Evolutionary conservation across 2,888 invertebrate species (phyloP).

Genomic region (Melanargia galathea): DNA sequence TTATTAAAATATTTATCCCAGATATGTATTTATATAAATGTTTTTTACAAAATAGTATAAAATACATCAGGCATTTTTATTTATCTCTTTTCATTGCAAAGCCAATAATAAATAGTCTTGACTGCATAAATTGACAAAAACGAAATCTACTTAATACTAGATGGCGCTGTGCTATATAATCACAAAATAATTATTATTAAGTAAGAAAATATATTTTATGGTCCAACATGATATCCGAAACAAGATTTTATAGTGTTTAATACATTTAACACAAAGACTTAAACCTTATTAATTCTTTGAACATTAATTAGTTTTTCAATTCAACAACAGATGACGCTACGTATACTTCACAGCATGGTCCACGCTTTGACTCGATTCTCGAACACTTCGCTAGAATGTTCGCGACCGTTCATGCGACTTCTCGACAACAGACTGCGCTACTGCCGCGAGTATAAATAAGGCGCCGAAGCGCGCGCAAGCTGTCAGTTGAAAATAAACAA

Average conservation of each 20-base stretch:
- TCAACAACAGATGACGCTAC: constrained; percentile 52
- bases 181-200: neutral
- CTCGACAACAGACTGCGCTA: constrained; percentile 61
- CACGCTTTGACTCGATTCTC: neutral
- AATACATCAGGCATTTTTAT: too few relatives aligned
- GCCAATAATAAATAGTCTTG: neutral
- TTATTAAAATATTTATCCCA: neutral
- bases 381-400: constrained; percentile 51
- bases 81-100: neutral
- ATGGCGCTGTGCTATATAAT: neutral
- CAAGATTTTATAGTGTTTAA: too few relatives aligned
- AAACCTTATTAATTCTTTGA: too few relatives aligned
- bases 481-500: constrained; percentile 53
- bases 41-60: neutral
- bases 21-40: neutral
- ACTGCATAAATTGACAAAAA: neutral
- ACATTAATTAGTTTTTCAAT: constrained; percentile 23
- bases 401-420: constrained; percentile 53
- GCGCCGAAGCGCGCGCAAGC: constrained; percentile 37
- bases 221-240: too few relatives aligned
- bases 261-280: too few relatives aligned
- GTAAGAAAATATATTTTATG: too few relatives aligned
- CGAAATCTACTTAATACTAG: neutral
- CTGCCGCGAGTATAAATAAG: constrained; percentile 57
- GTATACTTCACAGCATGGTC: neutral